Conservation (phyloP, 2,888 invertebrate genomes). For the Stenichneumon culpator region DNA sequence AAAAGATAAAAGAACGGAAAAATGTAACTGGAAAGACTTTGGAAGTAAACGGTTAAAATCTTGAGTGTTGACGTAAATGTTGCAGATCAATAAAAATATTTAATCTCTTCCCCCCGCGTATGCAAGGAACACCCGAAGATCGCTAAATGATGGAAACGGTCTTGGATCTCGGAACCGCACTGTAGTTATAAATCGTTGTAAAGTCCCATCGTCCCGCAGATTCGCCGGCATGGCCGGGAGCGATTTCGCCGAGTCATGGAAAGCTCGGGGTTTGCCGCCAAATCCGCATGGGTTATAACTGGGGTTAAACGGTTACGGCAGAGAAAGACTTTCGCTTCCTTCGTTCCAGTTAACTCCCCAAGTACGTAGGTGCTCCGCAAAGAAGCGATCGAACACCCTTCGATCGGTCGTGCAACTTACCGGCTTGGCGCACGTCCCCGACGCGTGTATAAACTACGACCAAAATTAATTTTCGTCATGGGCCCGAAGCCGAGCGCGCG, state of each 20-base stretch:
- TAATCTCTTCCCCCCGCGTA: background rate
- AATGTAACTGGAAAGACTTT: too few species aligned
- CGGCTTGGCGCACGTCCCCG: too few species aligned
- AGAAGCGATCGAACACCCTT: constrained; percentile 44
- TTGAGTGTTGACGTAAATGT: background rate
- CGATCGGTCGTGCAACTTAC: constrained; percentile 34
- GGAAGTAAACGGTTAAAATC: background rate
- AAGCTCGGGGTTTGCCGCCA: constrained; percentile 41
- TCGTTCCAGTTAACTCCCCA: constrained; percentile 50
- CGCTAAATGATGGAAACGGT: constrained; percentile 46
- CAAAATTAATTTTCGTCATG: constrained; percentile 68
- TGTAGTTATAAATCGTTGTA: constrained; percentile 58
- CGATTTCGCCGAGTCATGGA: constrained; percentile 63
- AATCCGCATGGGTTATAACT: constrained; percentile 30
- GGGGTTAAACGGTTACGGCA: constrained; percentile 29
- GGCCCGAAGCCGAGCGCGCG: constrained; percentile 49
- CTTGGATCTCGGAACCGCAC: constrained; percentile 46
- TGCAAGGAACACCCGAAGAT: background rate
- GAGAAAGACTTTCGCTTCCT: constrained; percentile 45
- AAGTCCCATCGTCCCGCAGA: constrained; percentile 32
- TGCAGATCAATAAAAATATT: background rate
- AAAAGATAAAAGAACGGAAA: background rate
- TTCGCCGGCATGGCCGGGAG: constrained; percentile 36
- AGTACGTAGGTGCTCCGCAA: constrained; percentile 4
- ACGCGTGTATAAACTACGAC: background rate